phyloP scores from a whole-genome alignment of 92 coral and sea anemone species.

The Zoanthus gigantus region DNA sequence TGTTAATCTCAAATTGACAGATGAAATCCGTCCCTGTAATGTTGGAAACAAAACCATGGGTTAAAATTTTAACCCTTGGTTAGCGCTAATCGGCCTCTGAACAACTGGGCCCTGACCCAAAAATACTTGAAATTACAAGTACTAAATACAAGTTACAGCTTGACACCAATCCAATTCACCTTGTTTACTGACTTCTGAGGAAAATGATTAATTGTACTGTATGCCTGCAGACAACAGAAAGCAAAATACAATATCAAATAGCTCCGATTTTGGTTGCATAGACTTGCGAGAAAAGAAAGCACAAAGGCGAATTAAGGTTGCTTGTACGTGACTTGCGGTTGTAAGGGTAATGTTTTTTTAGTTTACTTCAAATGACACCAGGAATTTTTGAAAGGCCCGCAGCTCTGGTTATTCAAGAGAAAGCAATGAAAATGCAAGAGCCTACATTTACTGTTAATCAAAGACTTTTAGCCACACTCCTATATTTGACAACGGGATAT shows the following conservation, averaged over 20 bases:
- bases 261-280: slow-evolving; percentile 10
- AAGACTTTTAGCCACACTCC: slow-evolving; percentile 13
- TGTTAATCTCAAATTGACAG: no score
- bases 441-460: neutral
- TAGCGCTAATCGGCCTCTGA: no score
- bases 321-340: slow-evolving; percentile 8
- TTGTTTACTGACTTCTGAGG: neutral
- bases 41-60: no score
- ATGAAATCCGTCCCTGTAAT: no score
- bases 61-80: no score
- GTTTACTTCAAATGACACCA: slow-evolving; percentile 17
- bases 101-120: no score
- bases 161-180: neutral
- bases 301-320: slow-evolving; percentile 6
- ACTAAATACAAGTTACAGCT: no score
- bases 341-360: slow-evolving; percentile 16
- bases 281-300: slow-evolving; percentile 20
- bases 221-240: slow-evolving; percentile 6
- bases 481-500: slow-evolving; percentile 5
- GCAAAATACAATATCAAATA: neutral
- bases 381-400: slow-evolving; percentile 15
- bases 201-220: neutral
- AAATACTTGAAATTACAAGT: no score
- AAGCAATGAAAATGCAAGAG: slow-evolving; percentile 5
- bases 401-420: slow-evolving; percentile 5